A percentile compares a stretch with the other conserved stretches of the same genome.
Conservation (phyloP, 2,113 vertebrate species). For the Psettodes erumei region DNA sequence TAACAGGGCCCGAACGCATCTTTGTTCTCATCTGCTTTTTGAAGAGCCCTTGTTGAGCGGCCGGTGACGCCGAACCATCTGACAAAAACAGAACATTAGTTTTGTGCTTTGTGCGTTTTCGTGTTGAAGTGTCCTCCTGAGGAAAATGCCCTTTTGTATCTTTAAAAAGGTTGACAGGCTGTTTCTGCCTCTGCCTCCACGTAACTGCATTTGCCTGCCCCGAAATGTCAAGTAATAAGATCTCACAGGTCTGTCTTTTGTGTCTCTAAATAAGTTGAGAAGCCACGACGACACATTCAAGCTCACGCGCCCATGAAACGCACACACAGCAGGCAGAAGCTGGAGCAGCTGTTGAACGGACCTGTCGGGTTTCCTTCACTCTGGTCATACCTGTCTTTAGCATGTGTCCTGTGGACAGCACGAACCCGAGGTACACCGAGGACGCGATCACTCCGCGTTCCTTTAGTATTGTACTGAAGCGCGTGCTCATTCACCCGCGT, state of each 20-base stretch:
- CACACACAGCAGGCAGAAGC: constrained; percentile 10
- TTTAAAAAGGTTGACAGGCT: constrained; percentile 6
- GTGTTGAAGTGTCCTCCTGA: background rate
- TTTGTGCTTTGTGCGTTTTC: constrained; percentile 25
- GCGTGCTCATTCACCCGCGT: too few relatives aligned
- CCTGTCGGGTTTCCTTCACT: constrained; percentile 32
- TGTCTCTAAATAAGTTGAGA: background rate
- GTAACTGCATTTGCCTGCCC: background rate
- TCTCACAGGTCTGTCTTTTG: background rate
- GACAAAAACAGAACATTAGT: constrained; percentile 1
- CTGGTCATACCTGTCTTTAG: too few relatives aligned
- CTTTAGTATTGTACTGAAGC: too few relatives aligned
- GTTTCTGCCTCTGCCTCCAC: background rate
- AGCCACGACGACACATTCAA: background rate
- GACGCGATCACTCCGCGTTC: too few relatives aligned
- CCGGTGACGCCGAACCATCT: constrained; percentile 1
- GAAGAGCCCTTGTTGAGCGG: background rate
- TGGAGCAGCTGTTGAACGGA: constrained; percentile 24
- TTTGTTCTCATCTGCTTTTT: background rate
- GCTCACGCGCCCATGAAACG: background rate
- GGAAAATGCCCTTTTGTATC: constrained; percentile 19
- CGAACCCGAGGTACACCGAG: too few relatives aligned
- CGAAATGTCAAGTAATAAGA: constrained; percentile 9
- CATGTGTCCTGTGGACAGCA: too few relatives aligned
- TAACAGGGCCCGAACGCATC: background rate